Conservation (phyloP, 1,140 invertebrate genomes). For the Zaprionus ornatus region DNA sequence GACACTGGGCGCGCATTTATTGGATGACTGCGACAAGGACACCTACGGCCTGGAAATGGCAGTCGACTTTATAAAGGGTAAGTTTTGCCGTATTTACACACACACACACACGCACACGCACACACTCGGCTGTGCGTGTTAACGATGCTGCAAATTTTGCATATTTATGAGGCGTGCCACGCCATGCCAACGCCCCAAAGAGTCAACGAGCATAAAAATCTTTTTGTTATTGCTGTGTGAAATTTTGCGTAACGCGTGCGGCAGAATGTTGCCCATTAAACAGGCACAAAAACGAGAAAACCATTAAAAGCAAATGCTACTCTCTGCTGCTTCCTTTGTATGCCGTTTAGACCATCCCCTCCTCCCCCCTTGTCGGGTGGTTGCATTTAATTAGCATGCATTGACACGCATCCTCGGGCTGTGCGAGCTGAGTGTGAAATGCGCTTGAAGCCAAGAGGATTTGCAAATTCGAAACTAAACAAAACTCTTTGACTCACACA, state of each 20-base stretch:
- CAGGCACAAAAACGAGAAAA: constrained; percentile 4
- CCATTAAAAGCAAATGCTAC: constrained; percentile 10
- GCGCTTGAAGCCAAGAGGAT: background rate
- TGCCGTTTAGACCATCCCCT: background rate
- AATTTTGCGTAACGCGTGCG: constrained; percentile 1
- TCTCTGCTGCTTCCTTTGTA: background rate
- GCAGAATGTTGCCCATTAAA: constrained; percentile 21
- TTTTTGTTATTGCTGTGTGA: constrained; percentile 14
- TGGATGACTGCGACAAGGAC: constrained; percentile 98
- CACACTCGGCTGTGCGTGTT: constrained; percentile 4
- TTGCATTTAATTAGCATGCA: constrained; percentile 44
- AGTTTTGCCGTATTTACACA: constrained; percentile 69
- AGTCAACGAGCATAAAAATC: constrained; percentile 25
- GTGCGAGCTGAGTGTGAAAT: background rate
- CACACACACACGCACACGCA: background rate
- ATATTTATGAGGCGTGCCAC: constrained; percentile 38
- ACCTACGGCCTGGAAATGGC: constrained; percentile 98
- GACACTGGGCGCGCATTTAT: constrained; percentile 93
- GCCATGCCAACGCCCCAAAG: background rate
- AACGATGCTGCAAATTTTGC: constrained; percentile 12
- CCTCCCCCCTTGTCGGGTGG: background rate
- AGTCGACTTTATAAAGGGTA: constrained; percentile 98
- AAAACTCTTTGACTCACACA: background rate
- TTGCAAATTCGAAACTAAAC: background rate
- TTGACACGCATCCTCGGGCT: background rate